Evolutionary conservation across 1,140 invertebrate genomes (phyloP), one percentile per base, ranked within the genome.

Genomic region (Muscidifurax raptorellus): DNA sequence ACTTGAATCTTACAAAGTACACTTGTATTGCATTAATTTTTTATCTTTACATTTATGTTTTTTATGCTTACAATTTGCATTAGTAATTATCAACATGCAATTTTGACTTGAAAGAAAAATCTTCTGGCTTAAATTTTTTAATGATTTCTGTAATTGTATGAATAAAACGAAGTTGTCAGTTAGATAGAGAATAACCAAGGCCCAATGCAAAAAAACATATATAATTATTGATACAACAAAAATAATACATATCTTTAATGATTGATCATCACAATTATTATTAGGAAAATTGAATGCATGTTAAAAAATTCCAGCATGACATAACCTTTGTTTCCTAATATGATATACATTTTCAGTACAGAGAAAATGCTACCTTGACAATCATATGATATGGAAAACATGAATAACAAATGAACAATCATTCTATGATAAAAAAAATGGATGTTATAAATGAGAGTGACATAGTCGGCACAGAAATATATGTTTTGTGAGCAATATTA

Each of bases 211-310:
- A 80, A 84, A 80, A 47, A 78, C 22, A 69, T 30, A 83, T 83
- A 77, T 76, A 75, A 84, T 80, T 59, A 76, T 80, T 84, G 74
- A 80, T 85, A 80, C 80, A 85, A 85, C 74, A 80, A 85, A 85
- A 85, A 82, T 85, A 85, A 81, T 85, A 85, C 84, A 85, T 85
- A 81, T 81, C 74, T 85, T 84, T 59, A 80, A 85, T 85, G 80
- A 82, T 85, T 85, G 74, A 78, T 85, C 59, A 85, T 85, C 84
- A 85, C 84, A 85, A 85, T 77, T 69, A 81, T 79, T 82, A 72
- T 85, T 85, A 82, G 80, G 80, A 85, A 81, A 82, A 77, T 44
- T 77, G 59, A 85, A 85, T 64, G 44, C 40, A 22, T 77, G 52
- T 77, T 44, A 69, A 69, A n/a, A 69, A 79, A 64, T 28, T 76